These are phyloP conservation scores for Eudyptes chrysolophus DNA, from an alignment of 2,113 vertebrate genomes.

Conservation along the genomic window DNA sequence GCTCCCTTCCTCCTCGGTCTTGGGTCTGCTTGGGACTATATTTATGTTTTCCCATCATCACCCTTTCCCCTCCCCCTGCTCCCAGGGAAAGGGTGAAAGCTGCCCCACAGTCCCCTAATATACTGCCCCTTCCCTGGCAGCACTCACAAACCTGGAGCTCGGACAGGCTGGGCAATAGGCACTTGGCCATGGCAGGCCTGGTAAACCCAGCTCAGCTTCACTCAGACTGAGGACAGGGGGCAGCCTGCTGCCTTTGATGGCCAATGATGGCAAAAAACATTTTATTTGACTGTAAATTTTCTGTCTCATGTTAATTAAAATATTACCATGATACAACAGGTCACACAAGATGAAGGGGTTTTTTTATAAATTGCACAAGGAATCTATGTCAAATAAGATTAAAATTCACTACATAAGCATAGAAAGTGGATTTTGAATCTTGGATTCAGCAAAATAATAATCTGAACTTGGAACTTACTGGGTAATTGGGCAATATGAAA, in stretches of 20 bases:
- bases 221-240: no score
- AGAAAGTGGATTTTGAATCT: neutral
- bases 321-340: neutral
- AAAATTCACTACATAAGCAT: neutral
- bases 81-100: neutral
- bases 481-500: neutral
- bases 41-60: neutral
- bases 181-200: neutral
- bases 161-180: no score
- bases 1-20: neutral
- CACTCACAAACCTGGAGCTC: neutral
- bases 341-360: neutral
- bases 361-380: neutral
- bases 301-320: neutral
- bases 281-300: neutral
- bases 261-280: neutral
- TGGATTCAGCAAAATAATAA: neutral
- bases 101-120: neutral
- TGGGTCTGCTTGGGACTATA: neutral
- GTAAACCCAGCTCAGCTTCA: neutral
- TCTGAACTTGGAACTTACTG: neutral
- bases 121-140: no score
- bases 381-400: neutral
- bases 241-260: neutral
- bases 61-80: neutral